A percentile compares a stretch with the other conserved stretches of the same genome.
Conservation (phyloP, 2,113 vertebrate genomes). For the Tetrao urogallus region DNA sequence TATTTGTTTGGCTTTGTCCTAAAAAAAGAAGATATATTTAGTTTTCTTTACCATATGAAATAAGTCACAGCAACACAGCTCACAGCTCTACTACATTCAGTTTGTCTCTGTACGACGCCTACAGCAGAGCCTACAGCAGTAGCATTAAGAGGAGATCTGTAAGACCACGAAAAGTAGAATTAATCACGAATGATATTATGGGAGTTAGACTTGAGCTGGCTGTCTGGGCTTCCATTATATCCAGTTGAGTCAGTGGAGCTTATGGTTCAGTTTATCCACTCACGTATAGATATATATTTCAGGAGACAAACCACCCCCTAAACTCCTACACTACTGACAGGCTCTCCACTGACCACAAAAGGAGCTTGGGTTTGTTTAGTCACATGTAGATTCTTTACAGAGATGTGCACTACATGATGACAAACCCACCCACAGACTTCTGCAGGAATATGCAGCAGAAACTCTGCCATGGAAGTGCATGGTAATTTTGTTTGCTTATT, state of each 20-base stretch:
- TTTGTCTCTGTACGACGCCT: background rate
- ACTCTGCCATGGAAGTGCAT: background rate
- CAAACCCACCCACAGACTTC: background rate
- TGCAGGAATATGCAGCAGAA: background rate
- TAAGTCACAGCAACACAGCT: background rate
- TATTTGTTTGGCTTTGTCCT: background rate
- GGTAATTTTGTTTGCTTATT: fast-evolving
- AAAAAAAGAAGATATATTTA: background rate
- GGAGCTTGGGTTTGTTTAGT: background rate
- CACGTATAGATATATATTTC: background rate
- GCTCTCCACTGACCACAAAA: background rate
- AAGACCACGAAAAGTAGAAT: background rate
- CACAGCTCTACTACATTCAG: background rate
- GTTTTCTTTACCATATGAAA: background rate
- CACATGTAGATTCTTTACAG: background rate
- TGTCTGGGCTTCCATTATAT: background rate
- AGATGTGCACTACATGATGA: background rate
- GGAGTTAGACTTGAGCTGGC: background rate
- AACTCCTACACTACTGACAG: background rate
- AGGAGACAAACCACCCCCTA: background rate
- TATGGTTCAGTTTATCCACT: background rate
- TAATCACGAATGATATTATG: background rate
- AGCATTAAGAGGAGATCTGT: background rate
- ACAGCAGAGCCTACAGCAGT: background rate
- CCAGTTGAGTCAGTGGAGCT: background rate